Base-by-base conservation (phyloP, 2,888 invertebrate genomes). In the Cephus pulcher region DNA sequence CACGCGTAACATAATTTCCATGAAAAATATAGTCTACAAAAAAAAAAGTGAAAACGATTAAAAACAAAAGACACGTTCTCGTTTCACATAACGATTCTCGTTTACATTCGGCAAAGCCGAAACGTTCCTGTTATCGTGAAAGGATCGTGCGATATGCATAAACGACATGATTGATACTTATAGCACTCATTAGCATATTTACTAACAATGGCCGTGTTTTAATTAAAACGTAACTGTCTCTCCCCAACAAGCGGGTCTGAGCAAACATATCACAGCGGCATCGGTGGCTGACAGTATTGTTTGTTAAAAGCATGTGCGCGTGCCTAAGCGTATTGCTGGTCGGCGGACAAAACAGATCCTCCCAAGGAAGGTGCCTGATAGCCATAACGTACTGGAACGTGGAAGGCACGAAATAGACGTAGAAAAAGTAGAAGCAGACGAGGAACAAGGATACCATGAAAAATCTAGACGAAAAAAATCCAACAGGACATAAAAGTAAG, bases 151-250 rank as follows among this genome's bases (percentile, higher is more conserved):
- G 83, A 83, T 82, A 83, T 84, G 84, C 85, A 81, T 85, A 82
- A 84, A 80, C 81, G 78, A 83, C 84, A 87, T 89, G 89, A 89
- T 88, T 88, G 89, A 89, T 89, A 85, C 84, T 84, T 82, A 81
- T 83, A 81, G 77, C 80, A 74, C 81, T 88, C 83, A 85, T 86
- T 88, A 83, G 84, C 84, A 85, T 86, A 85, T 86, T 85, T 84
- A 82, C 84, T 80, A 81, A 87, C 85, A 83, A 82, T 82, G 81
- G 80, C 80, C 69, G 85, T 84, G 84, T 86, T 88, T 87, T 86
- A 87, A 89, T 88, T 88, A 86, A 87, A 87, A 87, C 83, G 81
- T 86, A 83, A 83, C 84, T 82, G 79, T 78, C 37, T 77, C 75
- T 69, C 73, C 34, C 68, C 56, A 73, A 34, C 35, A 9, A 56